Conservation (phyloP, 2,113 vertebrate genomes). For the Mohoua ochrocephala region DNA sequence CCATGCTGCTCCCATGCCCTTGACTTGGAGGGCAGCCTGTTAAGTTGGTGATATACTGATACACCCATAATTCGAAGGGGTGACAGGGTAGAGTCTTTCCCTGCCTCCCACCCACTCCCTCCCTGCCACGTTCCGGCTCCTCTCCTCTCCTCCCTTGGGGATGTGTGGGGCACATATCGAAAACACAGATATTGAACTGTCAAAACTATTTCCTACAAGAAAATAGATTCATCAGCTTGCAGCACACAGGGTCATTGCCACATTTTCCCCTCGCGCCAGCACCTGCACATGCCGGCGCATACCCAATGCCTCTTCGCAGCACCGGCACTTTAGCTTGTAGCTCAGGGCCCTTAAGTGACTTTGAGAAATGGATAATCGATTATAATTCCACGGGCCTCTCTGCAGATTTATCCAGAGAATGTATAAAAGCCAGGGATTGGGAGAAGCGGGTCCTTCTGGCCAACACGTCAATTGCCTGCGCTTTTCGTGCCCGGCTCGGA, state of each 20-base stretch:
- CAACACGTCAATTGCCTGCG: conserved; percentile 61
- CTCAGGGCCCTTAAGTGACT: conserved; percentile 85
- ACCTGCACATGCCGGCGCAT: conserved; percentile 83
- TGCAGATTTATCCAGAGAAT: conserved; percentile 73
- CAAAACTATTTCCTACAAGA: conserved; percentile 83
- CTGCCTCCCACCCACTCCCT: conserved; percentile 23
- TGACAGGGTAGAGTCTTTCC: conserved; percentile 60
- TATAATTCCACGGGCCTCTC: conserved; percentile 81
- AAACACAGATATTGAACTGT: conserved; percentile 82
- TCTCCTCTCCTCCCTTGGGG: conserved; percentile 29
- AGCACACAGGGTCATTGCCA: conserved; percentile 79
- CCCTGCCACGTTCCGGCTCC: neutral
- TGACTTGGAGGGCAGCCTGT: conserved; percentile 71
- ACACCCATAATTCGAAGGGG: conserved; percentile 54
- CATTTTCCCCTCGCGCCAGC: conserved; percentile 65
- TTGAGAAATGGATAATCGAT: conserved; percentile 96
- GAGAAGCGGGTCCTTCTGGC: conserved; percentile 68
- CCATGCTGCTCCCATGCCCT: conserved; percentile 48
- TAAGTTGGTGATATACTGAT: conserved; percentile 63
- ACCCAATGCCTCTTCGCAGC: conserved; percentile 81
- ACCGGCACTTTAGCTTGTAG: conserved; percentile 77
- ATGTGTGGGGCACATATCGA: conserved; percentile 70
- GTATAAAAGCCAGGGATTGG: conserved; percentile 67
- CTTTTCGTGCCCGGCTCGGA: conserved; percentile 47
- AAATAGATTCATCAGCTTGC: conserved; percentile 82